These are phyloP conservation scores for Sebastolobus altivelis DNA, from an alignment of 2,797 vertebrate species.

Conservation along the genomic window DNA sequence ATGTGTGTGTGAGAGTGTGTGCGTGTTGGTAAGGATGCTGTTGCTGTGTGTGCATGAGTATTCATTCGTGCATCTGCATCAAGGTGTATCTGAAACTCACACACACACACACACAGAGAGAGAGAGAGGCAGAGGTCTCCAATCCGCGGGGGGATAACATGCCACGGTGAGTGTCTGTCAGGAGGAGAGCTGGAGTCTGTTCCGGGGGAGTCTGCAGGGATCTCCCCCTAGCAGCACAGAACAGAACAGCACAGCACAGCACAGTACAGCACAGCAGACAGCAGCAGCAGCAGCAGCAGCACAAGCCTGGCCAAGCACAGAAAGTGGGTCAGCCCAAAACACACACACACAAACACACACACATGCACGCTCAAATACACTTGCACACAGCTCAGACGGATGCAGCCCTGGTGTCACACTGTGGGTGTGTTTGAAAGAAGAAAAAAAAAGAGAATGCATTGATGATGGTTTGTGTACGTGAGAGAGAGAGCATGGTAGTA, in stretches of 20 bases:
- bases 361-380: constrained; percentile 37
- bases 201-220: constrained; percentile 82
- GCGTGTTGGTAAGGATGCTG: constrained; percentile 26
- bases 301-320: constrained; percentile 85
- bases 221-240: constrained; percentile 79
- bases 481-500: constrained; percentile 41
- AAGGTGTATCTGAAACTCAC: constrained; percentile 49
- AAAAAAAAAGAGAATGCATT: constrained; percentile 51
- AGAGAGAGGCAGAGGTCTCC: constrained; percentile 77
- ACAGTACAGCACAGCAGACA: constrained; percentile 61
- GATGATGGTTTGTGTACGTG: constrained; percentile 57
- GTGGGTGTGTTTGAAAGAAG: constrained; percentile 68
- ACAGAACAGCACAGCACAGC: constrained; percentile 50
- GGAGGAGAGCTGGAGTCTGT: constrained; percentile 80
- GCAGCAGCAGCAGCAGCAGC: constrained; percentile 68
- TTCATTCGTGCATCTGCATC: constrained; percentile 63
- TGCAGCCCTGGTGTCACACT: constrained; percentile 75
- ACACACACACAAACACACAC: constrained; percentile 57
- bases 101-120: constrained; percentile 28
- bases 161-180: constrained; percentile 85
- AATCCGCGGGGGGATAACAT: constrained; percentile 79
- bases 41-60: constrained; percentile 46
- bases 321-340: constrained; percentile 86
- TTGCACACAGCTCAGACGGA: constrained; percentile 60
- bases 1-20: constrained; percentile 32